Conservation (phyloP, 1,140 invertebrate species). For the Bombus polaris region DNA sequence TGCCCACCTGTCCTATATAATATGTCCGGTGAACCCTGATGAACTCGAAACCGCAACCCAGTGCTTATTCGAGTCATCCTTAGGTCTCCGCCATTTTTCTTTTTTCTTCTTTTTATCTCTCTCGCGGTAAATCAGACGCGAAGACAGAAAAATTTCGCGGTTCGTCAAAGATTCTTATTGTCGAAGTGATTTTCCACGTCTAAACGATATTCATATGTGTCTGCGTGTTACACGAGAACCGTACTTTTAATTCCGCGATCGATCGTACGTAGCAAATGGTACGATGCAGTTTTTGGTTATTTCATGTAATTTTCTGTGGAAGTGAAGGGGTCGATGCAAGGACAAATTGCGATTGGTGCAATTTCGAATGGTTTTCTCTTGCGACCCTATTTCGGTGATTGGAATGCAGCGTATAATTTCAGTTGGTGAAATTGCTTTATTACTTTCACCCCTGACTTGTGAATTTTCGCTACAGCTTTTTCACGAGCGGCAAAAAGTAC, state of each 20-base stretch:
- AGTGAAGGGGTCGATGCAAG: slow-evolving; percentile 41
- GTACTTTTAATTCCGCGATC: no score
- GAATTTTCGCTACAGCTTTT: slow-evolving; percentile 25
- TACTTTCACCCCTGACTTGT: slow-evolving; percentile 36
- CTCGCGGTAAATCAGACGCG: slow-evolving; percentile 50
- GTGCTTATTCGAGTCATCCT: slow-evolving; percentile 47
- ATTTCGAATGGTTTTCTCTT: slow-evolving; percentile 54
- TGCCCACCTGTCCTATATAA: slow-evolving; percentile 70
- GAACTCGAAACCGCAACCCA: slow-evolving; percentile 72
- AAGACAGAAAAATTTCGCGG: slow-evolving; percentile 45
- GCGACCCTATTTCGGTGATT: slow-evolving; percentile 46
- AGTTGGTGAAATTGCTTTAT: slow-evolving; percentile 42
- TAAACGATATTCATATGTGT: not conserved
- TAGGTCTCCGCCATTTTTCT: slow-evolving; percentile 5
- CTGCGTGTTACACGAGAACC: not conserved
- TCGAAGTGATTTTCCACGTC: not conserved
- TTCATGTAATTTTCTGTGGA: slow-evolving; percentile 37
- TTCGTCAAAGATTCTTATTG: slow-evolving; percentile 22
- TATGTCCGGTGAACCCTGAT: slow-evolving; percentile 67
- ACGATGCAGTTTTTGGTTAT: slow-evolving; percentile 30
- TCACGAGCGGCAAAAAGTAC: not conserved
- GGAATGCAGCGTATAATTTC: slow-evolving; percentile 45
- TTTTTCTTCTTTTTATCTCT: slow-evolving; percentile 33
- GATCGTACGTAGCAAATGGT: not conserved
- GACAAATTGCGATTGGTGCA: slow-evolving; percentile 42